A percentile compares a stretch with the other conserved stretches of the same genome.
Conservation (phyloP, 2,113 vertebrate species). For the Chaetura pelagica region DNA sequence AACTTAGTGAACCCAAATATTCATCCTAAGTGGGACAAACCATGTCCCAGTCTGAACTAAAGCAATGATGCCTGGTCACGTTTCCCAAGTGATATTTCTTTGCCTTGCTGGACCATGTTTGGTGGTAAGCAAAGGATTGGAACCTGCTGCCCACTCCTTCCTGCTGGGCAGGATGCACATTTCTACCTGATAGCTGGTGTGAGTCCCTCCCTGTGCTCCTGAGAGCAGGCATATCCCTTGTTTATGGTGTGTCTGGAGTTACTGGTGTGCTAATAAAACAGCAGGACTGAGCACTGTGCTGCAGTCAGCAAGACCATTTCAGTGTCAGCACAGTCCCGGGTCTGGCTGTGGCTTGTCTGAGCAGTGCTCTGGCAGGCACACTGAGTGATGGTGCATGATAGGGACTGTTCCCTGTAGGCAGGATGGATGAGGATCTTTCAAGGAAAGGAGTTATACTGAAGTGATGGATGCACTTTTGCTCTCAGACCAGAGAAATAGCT, state of each 20-base stretch:
- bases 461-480: background rate
- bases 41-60: background rate
- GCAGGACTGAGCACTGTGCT: background rate
- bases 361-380: background rate
- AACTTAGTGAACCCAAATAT: background rate
- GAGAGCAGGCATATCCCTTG: rapidly evolving
- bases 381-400: rapidly evolving
- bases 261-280: background rate
- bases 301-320: background rate
- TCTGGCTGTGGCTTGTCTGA: background rate
- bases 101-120: background rate
- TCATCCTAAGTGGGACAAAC: background rate
- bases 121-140: background rate
- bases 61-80: rapidly evolving
- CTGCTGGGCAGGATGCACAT: background rate
- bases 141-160: background rate
- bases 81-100: background rate
- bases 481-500: background rate
- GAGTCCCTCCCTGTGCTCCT: background rate
- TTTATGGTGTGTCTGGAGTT: background rate
- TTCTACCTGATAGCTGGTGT: background rate
- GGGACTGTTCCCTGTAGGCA: background rate
- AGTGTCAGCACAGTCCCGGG: background rate
- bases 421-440: background rate
- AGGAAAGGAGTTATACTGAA: background rate